Evolutionary conservation across 2,797 vertebrate species (phyloP), one percentile per base, ranked within the genome.

Genomic region (Sebastes minor): DNA sequence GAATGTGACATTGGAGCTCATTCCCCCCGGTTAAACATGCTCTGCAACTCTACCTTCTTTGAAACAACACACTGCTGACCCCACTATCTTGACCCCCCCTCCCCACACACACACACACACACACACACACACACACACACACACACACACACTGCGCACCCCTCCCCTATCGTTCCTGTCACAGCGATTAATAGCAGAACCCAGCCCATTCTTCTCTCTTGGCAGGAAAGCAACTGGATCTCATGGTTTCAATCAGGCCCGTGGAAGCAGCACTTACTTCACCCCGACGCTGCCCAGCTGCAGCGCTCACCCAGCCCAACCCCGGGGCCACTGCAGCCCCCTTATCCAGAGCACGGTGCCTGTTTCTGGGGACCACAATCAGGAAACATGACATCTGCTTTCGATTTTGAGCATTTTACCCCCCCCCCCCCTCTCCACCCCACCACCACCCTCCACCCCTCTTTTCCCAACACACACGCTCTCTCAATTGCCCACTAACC

Each of bases 301-400:
- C 85, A 84, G 59, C 68, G 20, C 20, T 84, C 79, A 46, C 67
- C 87, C 82, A 27, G 5, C 86, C 87, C 80, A 18, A 55, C 86
- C 89, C 83, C 1, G 46, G 79, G 86, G 85, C 76, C 82, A 11
- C 42, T 55, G 77, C 80, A 74, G 73, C 67, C 78, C 78, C 82
- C 88, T 85, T 85, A 84, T 91, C 80, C 16, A 84, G 74, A 80
- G 42, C 67, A 13, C 3, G 64, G 59, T 74, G 78, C 76, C 84
- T 81, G 85, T 86, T 92, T 80, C 78, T 65, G 42, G 81, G 49
- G 85, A 87, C 76, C 88, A 84, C 88, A 90, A 88, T 92, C 93
- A 90, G 92, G 90, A 93, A 93, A 93, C 91, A 91, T 86, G 84
- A 79, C 92, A 94, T 95, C 91, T 95, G 94, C 85, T 93, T 92